phyloP scores from a whole-genome alignment of 2,113 vertebrate species.

The Lagopus muta region DNA sequence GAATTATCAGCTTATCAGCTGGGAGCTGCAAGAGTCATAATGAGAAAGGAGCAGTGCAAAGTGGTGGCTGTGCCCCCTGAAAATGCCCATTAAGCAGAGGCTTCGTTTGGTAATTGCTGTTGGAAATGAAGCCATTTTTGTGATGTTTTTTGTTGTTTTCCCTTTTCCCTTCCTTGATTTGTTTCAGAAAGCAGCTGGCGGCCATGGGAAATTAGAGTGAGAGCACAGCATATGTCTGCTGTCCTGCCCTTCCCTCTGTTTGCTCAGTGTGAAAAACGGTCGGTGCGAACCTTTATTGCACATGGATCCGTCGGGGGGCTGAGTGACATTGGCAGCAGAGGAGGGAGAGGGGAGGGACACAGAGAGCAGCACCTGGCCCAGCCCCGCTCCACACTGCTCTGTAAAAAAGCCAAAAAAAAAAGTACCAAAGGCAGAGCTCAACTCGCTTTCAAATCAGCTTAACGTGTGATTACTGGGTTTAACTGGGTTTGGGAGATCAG shows the following conservation, averaged over 20 bases:
- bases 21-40: background rate
- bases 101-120: background rate
- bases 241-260: background rate
- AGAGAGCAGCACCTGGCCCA: slow-evolving; percentile 45
- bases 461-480: slow-evolving; percentile 59
- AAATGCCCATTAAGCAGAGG: slow-evolving; percentile 24
- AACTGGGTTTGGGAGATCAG: slow-evolving; percentile 64
- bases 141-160: too few relatives aligned
- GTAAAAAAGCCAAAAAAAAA: background rate
- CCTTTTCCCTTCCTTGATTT: background rate
- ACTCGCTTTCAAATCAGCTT: slow-evolving; percentile 53
- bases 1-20: slow-evolving; percentile 61
- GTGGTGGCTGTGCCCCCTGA: slow-evolving; percentile 34
- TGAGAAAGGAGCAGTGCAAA: slow-evolving; percentile 48
- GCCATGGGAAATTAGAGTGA: background rate
- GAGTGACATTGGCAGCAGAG: background rate
- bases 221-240: background rate
- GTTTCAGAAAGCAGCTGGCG: background rate
- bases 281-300: background rate
- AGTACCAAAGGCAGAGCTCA: slow-evolving; percentile 25
- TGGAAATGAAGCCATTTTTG: slow-evolving; percentile 17
- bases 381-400: slow-evolving; percentile 7
- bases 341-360: background rate
- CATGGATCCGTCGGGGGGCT: background rate
- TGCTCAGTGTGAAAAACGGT: slow-evolving; percentile 30